These are phyloP conservation scores for Aspidoscelis tigris DNA, from an alignment of 2,113 vertebrate species.

Conservation along the genomic window DNA sequence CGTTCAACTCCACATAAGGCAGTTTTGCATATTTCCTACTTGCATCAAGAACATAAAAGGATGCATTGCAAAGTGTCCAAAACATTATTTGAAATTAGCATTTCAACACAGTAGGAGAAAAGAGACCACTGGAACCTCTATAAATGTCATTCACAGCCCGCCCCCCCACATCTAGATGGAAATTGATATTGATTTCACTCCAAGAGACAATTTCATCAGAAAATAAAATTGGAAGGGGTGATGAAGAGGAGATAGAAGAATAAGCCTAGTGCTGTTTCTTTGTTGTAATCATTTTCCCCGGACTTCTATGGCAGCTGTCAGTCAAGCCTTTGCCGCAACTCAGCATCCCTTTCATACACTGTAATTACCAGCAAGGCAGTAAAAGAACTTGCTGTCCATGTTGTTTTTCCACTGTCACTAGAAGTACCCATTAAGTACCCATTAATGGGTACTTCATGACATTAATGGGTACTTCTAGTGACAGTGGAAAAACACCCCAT, in stretches of 20 bases:
- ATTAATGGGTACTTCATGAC: too few species aligned
- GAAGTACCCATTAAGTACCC: too few species aligned
- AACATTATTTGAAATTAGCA: background rate
- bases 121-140: background rate
- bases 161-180: accelerated
- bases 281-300: background rate
- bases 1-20: too few species aligned
- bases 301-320: background rate
- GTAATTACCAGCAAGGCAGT: background rate
- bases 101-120: background rate
- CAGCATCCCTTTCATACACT: background rate
- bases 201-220: background rate
- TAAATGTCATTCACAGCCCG: background rate
- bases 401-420: too few species aligned
- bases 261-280: background rate
- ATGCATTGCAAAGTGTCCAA: background rate
- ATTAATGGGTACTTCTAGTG: too few species aligned
- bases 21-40: too few species aligned
- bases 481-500: too few species aligned
- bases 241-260: background rate
- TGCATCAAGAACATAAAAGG: background rate
- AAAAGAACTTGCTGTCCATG: background rate
- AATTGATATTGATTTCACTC: background rate
- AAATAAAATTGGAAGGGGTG: background rate
- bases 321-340: accelerated